Conservation (phyloP, 2,888 invertebrate species). For the Galerucella calmariensis region DNA sequence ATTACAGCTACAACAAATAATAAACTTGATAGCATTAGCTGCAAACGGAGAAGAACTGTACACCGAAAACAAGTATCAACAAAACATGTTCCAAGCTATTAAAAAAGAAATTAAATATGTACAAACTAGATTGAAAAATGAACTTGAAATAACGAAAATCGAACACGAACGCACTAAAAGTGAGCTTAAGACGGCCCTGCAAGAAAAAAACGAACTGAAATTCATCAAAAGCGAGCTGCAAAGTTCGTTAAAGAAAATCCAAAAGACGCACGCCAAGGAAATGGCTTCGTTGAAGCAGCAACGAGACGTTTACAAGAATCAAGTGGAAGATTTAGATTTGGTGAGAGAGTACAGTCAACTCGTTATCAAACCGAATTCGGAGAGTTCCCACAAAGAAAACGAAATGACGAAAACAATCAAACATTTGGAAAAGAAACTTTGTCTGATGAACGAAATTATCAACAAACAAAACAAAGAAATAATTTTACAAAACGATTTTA, state of each 20-base stretch:
- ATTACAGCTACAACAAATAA: constrained; percentile 9
- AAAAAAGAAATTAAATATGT: constrained; percentile 35
- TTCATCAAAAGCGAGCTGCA: constrained; percentile 31
- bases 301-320: constrained; percentile 47
- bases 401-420: constrained; percentile 39
- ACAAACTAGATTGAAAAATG: constrained; percentile 26
- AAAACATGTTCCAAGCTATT: constrained; percentile 23
- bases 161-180: constrained; percentile 43
- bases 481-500: constrained; percentile 33
- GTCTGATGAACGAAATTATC: constrained; percentile 36
- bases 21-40: constrained; percentile 21
- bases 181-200: constrained; percentile 38
- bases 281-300: constrained; percentile 40
- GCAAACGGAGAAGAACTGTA: constrained; percentile 6
- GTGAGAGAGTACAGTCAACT: constrained; percentile 52
- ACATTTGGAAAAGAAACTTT: constrained; percentile 33
- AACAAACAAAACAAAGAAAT: constrained; percentile 42
- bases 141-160: constrained; percentile 34
- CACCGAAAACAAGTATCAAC: constrained; percentile 15
- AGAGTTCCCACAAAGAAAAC: constrained; percentile 37
- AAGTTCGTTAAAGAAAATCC: constrained; percentile 28
- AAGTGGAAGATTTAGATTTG: constrained; percentile 53
- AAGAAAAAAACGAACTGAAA: constrained; percentile 46
- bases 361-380: constrained; percentile 42
- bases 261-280: constrained; percentile 32